These are phyloP conservation scores for Ennomos erosarius DNA, from an alignment of 2,888 invertebrate species.

Conservation along the genomic window DNA sequence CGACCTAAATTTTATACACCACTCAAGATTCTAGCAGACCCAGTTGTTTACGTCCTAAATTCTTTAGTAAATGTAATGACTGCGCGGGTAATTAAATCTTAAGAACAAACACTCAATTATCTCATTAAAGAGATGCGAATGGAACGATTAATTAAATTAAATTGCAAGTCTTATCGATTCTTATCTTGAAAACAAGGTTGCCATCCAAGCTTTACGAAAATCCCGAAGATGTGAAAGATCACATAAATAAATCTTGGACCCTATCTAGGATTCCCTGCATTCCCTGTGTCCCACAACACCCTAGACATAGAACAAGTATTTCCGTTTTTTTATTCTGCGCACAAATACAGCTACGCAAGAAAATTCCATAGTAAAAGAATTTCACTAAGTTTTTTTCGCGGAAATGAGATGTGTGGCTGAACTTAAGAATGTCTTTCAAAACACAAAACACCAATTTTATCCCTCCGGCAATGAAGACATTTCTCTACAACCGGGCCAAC, in stretches of 20 bases:
- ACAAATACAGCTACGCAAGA: no score
- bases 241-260: no score
- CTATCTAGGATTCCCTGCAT: no score
- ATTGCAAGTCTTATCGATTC: slow-evolving; percentile 14
- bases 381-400: no score
- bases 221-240: no score
- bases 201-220: no score
- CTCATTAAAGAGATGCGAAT: slow-evolving; percentile 15
- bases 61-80: slow-evolving; percentile 22
- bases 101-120: slow-evolving; percentile 27
- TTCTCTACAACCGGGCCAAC: slow-evolving; percentile 41
- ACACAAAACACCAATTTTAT: slow-evolving; percentile 7
- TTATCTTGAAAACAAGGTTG: slow-evolving; percentile 6
- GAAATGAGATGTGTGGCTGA: no score
- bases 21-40: slow-evolving; percentile 23
- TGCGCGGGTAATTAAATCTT: slow-evolving; percentile 24
- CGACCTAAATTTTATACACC: slow-evolving; percentile 31
- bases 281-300: no score
- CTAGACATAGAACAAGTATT: no score
- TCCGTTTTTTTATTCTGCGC: no score
- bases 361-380: no score
- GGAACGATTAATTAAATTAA: slow-evolving; percentile 14
- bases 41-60: slow-evolving; percentile 28
- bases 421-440: no score
- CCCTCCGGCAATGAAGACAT: slow-evolving; percentile 38